Evolutionary conservation across 1,140 invertebrate genomes (phyloP), one percentile per base, ranked within the genome.

Genomic region (Hylaeus volcanicus): DNA sequence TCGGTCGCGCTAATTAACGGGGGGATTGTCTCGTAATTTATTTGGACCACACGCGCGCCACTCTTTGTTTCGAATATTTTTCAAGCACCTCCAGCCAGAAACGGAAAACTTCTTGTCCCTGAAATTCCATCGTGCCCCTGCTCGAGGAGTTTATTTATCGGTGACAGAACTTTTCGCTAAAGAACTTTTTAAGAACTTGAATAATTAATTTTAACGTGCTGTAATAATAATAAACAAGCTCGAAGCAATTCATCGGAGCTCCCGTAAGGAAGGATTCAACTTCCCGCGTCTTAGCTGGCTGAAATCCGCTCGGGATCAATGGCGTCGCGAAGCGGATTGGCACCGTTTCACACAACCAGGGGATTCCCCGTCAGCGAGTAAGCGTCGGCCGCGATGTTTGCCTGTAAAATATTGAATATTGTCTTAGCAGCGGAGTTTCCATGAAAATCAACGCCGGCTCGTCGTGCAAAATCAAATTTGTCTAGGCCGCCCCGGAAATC

Each of bases 391-490:
- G 72, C 64, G 37, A 74, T 81, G 70, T 84, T 83, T 81, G 65
- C 74, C 64, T 0, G 58, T 83, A 82, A 88, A 90, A 88, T 86
- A 85, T 86, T 79, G 66, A 85, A 86, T 89, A 89, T 89, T 88
- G 84, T 88, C 84, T 88, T 86, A 86, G 66, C 78, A 64, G 70
- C 64, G 45, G 51, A 56, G 58, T 84, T 74, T 68, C 58, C 73
- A n/a, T 74, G 75, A 85, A 82, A 85, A 69, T 74, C 76, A 74
- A 63, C 82, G 82, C 26, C 14, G 71, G 14, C 63, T 72, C 39
- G 66, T 51, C 37, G 61, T 53, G 75, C 72, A 82, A 89, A 83
- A 77, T 79, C 85, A 78, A 85, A 84, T 85, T 85, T 85, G 82
- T 79, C 72, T 76, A 83, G 77, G 76, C 14, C 71, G 75, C 64